A percentile compares a stretch with the other conserved stretches of the same genome.
These are phyloP conservation scores for Colletes latitarsis DNA, from an alignment of 1,140 invertebrate species.

Conservation along the genomic window DNA sequence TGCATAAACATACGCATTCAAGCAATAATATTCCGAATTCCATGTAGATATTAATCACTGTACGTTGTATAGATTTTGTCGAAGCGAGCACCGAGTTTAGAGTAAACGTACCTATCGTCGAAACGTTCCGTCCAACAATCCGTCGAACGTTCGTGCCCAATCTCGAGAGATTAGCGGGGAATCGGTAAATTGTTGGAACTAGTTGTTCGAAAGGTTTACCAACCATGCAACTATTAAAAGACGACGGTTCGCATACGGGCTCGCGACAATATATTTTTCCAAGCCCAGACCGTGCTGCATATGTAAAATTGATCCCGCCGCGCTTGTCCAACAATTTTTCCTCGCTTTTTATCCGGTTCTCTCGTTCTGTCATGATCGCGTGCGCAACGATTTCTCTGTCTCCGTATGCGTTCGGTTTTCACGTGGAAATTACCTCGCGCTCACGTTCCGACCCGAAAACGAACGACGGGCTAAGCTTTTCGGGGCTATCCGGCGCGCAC, in stretches of 20 bases:
- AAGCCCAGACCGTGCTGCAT: background rate
- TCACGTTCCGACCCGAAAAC: background rate
- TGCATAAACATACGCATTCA: no score
- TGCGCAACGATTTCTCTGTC: background rate
- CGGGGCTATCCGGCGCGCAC: slow-evolving; percentile 23
- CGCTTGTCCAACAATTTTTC: slow-evolving; percentile 19
- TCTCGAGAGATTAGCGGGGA: slow-evolving; percentile 19
- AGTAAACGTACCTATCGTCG: no score
- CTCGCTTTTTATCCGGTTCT: background rate
- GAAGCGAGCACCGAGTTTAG: no score
- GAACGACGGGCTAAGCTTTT: slow-evolving; percentile 6
- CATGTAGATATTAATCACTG: no score
- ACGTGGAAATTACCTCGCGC: slow-evolving; percentile 18
- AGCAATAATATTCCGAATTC: no score
- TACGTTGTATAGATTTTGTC: no score
- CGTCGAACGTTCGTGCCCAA: slow-evolving; percentile 15
- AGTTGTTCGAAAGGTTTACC: background rate
- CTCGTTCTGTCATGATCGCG: no score
- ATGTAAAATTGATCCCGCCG: slow-evolving; percentile 28
- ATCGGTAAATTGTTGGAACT: background rate
- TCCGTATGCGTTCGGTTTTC: background rate
- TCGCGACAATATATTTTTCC: background rate
- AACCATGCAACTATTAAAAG: slow-evolving; percentile 17
- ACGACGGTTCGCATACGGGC: background rate
- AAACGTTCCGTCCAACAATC: background rate